These are phyloP conservation scores for Phalacrocorax aristotelis DNA, from an alignment of 2,113 vertebrate genomes.

Conservation along the genomic window DNA sequence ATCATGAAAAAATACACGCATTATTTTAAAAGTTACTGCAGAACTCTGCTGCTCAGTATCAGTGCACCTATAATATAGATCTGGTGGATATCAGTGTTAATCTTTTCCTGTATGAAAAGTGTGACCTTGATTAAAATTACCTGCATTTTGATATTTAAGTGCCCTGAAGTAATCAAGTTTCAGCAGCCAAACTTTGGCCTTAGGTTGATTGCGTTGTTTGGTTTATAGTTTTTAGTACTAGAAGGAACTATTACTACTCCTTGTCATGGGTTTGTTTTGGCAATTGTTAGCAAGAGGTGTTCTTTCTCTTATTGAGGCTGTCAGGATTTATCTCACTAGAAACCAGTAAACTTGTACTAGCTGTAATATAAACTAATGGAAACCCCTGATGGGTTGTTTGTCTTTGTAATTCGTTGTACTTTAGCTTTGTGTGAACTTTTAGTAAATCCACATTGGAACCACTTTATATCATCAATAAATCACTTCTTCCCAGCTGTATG, in stretches of 20 bases:
- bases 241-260: background rate
- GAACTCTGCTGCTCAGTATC: background rate
- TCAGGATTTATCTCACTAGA: background rate
- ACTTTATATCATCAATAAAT: background rate
- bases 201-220: background rate
- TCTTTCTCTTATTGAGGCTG: background rate
- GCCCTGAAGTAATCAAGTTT: background rate
- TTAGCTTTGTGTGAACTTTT: background rate
- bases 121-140: background rate
- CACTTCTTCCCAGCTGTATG: background rate
- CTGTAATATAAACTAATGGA: background rate
- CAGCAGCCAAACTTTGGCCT: background rate
- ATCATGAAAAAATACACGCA: background rate
- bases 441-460: conserved; percentile 6
- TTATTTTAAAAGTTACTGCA: background rate
- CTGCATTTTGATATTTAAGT: background rate
- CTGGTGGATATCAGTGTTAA: background rate
- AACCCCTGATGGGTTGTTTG: background rate
- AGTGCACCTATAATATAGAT: background rate
- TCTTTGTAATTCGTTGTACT: background rate
- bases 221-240: background rate
- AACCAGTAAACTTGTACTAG: background rate
- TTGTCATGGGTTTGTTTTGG: background rate
- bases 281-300: background rate
- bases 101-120: background rate